These are phyloP conservation scores for Passerina amoena DNA, from an alignment of 2,113 vertebrate genomes.

Conservation along the genomic window DNA sequence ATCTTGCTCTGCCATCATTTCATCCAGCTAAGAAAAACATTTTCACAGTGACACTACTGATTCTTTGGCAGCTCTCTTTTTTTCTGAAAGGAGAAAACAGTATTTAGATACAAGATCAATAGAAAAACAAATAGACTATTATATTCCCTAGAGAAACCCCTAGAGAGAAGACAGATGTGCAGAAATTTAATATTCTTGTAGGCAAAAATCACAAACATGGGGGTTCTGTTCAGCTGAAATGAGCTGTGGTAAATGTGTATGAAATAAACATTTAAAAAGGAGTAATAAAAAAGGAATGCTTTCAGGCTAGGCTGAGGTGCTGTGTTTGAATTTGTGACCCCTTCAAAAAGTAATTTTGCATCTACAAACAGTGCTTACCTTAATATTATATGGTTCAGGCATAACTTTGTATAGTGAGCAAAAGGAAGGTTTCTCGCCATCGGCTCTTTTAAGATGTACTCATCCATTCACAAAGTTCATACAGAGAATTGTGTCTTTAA, in stretches of 20 bases:
- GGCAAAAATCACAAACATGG: slow-evolving; percentile 46
- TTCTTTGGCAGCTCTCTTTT: slow-evolving; percentile 53
- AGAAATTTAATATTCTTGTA: slow-evolving; percentile 61
- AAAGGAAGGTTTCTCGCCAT: not conserved
- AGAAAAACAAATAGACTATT: slow-evolving; percentile 61
- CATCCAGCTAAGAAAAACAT: slow-evolving; percentile 47
- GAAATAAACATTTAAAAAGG: slow-evolving; percentile 26
- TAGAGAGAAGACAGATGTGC: slow-evolving; percentile 34
- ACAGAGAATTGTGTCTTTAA: not conserved
- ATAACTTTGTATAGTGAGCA: not conserved
- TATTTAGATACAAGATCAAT: slow-evolving; percentile 63
- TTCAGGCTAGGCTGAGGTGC: not conserved
- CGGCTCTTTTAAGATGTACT: not conserved
- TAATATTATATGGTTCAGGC: not conserved
- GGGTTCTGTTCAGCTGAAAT: slow-evolving; percentile 42
- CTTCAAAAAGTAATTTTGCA: slow-evolving; percentile 2
- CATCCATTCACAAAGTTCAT: not conserved
- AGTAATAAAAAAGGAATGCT: not conserved
- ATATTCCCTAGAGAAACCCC: slow-evolving; percentile 49
- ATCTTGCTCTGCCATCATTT: slow-evolving; percentile 46
- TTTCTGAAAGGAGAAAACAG: slow-evolving; percentile 36
- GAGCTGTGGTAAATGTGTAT: slow-evolving; percentile 33
- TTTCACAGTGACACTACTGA: slow-evolving; percentile 53
- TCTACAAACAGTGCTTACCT: not conserved
- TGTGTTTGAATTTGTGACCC: slow-evolving; percentile 31